Base-by-base conservation (phyloP, 2,888 invertebrate genomes). In the Clunio marinus region DNA sequence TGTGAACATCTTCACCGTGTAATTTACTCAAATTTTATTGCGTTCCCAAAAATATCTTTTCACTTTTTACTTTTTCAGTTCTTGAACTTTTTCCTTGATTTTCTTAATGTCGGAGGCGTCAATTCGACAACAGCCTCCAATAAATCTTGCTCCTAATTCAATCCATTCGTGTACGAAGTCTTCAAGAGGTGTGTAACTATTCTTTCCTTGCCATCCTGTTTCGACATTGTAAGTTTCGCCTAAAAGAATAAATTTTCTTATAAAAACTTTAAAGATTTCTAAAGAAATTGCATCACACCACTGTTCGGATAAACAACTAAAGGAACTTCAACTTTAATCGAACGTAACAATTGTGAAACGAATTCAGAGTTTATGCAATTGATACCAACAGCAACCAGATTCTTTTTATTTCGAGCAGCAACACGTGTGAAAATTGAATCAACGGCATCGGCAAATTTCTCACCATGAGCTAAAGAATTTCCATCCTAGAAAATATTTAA, bases 61-160 rank as follows among this genome's bases (percentile, higher is more conserved):
- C n/a, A n/a, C n/a, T n/a, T n/a, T n/a, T n/a, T n/a, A n/a, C n/a
- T n/a, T n/a, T n/a, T n/a, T n/a, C n/a, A n/a, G n/a, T n/a, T n/a
- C 4, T 2, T 62, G 37, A 32, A 88, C 85, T 75, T 85, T 83
- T 73, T 84, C 83, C 68, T 84, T 82, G 73, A 93, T 91, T 71
- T 86, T 83, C 8, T 83, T 81, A 35, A 96, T 88, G 76, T 95
- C 93, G 0, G 87, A 83, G 1, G 93, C 89, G 73, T 88, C 88
- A 0, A 93, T 90, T 72, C 93, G 83, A 77, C 96, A 97, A 74
- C 96, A 97, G 0, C 96, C 96, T 22, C 96, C 96, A 55, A 97
- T 84, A 76, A 90, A 91, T 67, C 84, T 84, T 35, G 90, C 91
- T 0, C 95, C 95, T 57, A 88, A 77, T 69, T 88, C 83, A 66